phyloP scores from a whole-genome alignment of 1,140 invertebrate genomes.

The Ips typographus region DNA sequence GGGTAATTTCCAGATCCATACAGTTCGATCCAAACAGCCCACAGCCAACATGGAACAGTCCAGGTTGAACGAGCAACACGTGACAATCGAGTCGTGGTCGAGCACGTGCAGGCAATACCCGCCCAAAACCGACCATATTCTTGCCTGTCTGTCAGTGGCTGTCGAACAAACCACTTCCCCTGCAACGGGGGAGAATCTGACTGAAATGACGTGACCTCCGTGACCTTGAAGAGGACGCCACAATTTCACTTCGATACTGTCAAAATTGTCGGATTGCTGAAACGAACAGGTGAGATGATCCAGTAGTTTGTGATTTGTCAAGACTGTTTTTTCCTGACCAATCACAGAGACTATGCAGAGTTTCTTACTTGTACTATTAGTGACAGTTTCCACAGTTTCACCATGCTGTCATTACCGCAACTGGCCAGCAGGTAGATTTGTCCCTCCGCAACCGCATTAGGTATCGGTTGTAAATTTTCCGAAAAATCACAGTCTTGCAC shows the following conservation, averaged over 20 bases:
- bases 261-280: conserved; percentile 33
- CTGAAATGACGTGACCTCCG: conserved; percentile 61
- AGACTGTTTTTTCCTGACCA: not conserved
- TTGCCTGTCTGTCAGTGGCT: conserved; percentile 52
- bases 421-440: conserved; percentile 63
- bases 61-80: conserved; percentile 57
- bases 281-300: conserved; percentile 9
- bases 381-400: conserved; percentile 70
- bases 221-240: conserved; percentile 55
- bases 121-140: conserved; percentile 55
- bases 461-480: conserved; percentile 53
- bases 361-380: conserved; percentile 39
- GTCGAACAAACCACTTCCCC: conserved; percentile 52
- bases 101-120: conserved; percentile 60
- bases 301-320: not conserved
- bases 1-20: conserved; percentile 61
- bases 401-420: conserved; percentile 70
- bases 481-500: conserved; percentile 68
- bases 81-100: conserved; percentile 61
- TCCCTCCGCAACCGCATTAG: conserved; percentile 42
- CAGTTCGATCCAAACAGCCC: conserved; percentile 59
- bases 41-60: conserved; percentile 58
- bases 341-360: not conserved
- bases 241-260: conserved; percentile 43
- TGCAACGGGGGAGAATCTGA: conserved; percentile 55